These are phyloP conservation scores for Hydraecia micacea DNA, from an alignment of 2,888 invertebrate genomes.

Conservation along the genomic window DNA sequence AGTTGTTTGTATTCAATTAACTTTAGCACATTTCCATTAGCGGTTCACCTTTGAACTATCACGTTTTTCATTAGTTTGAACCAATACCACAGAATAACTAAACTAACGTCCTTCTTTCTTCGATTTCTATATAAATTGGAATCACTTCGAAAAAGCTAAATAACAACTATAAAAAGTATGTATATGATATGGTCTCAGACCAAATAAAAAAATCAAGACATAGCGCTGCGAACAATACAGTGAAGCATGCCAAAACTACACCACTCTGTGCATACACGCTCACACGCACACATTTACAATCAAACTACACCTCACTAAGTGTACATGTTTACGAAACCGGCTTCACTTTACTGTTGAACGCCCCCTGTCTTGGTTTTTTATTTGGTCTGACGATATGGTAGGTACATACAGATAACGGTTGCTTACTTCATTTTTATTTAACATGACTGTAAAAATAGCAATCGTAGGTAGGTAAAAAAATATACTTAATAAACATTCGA, in stretches of 20 bases:
- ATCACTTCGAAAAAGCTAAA: not conserved
- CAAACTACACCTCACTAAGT: no score
- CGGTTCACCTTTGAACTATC: conserved; percentile 16
- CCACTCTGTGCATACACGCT: no score
- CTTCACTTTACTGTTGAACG: no score
- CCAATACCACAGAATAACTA: not conserved
- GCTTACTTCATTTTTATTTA: not conserved
- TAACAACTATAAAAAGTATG: not conserved
- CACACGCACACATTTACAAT: no score
- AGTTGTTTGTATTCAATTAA: conserved; percentile 19
- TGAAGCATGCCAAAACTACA: no score
- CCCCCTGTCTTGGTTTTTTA: no score
- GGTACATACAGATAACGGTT: not conserved
- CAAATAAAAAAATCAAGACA: no score
- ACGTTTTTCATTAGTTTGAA: conserved; percentile 30
- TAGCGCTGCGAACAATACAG: no score
- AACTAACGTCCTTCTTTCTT: not conserved
- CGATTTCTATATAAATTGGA: conserved; percentile 4
- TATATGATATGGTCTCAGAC: no score
- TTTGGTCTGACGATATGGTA: not conserved
- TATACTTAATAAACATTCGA: conserved; percentile 28
- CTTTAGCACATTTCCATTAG: conserved; percentile 11
- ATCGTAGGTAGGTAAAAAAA: conserved; percentile 6
- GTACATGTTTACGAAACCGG: no score
- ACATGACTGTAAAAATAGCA: conserved; percentile 10